phyloP scores from a whole-genome alignment of 1,140 invertebrate genomes.

The Brachionus calyciflorus region DNA sequence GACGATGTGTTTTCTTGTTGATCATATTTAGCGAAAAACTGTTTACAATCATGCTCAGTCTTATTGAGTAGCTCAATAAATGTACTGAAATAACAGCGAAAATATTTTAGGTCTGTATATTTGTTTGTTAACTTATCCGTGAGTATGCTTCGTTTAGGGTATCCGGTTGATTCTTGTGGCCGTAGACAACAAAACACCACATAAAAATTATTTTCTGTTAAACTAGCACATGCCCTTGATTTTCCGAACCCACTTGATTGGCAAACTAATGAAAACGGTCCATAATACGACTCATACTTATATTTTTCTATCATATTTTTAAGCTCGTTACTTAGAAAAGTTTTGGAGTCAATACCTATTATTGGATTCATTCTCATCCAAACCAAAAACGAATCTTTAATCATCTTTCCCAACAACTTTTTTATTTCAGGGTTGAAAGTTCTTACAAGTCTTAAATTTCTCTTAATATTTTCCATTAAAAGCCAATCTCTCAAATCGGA shows the following conservation, averaged over 20 bases:
- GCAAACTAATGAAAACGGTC: neutral
- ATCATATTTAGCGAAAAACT: neutral
- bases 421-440: too few relatives aligned
- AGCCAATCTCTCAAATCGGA: too few relatives aligned
- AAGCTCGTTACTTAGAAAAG: too few relatives aligned
- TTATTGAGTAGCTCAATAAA: neutral
- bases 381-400: too few relatives aligned
- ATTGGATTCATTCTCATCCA: too few relatives aligned
- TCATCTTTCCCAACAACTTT: too few relatives aligned
- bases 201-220: neutral
- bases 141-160: neutral
- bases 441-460: too few relatives aligned
- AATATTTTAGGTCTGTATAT: neutral
- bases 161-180: neutral
- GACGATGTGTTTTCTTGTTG: neutral
- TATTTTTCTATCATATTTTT: too few relatives aligned
- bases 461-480: too few relatives aligned
- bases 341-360: too few relatives aligned
- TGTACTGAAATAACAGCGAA: neutral
- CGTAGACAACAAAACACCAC: constrained; percentile 13
- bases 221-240: neutral
- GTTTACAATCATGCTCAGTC: neutral
- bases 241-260: constrained; percentile 35
- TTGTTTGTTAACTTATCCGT: neutral
- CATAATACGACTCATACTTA: neutral